Percentiles rank a stretch among this genome's conserved stretches.
phyloP scores from a whole-genome alignment of 2,888 invertebrate genomes.

The Allygus modestus region DNA sequence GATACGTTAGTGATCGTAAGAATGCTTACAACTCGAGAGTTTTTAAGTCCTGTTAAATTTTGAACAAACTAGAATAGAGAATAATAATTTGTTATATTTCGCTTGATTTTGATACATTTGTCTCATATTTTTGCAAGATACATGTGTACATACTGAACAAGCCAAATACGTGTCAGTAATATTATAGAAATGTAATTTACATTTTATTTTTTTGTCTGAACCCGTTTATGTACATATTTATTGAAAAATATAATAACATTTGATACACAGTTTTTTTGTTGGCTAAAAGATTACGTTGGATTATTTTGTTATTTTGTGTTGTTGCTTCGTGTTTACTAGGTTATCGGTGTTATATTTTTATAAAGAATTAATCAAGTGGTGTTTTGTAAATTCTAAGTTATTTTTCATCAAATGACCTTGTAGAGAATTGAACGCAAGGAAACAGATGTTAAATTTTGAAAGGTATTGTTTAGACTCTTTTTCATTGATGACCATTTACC shows the following conservation, averaged over 20 bases:
- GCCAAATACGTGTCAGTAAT: conserved; percentile 16
- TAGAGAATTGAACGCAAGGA: too few relatives aligned
- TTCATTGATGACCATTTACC: too few relatives aligned
- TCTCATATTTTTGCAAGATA: conserved; percentile 27
- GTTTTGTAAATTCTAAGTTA: neutral
- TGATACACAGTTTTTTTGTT: too few relatives aligned
- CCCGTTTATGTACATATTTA: neutral
- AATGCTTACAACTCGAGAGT: conserved; percentile 9
- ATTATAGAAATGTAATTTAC: neutral
- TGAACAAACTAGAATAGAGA: conserved; percentile 20
- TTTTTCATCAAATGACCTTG: too few relatives aligned
- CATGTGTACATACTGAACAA: conserved; percentile 11
- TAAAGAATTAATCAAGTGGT: neutral
- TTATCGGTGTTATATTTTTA: neutral
- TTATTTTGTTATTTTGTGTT: too few relatives aligned
- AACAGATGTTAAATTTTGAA: too few relatives aligned
- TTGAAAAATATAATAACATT: too few relatives aligned
- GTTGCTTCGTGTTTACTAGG: neutral
- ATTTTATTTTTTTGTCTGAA: neutral
- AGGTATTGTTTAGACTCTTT: too few relatives aligned
- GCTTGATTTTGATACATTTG: conserved; percentile 1
- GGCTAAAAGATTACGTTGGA: too few relatives aligned
- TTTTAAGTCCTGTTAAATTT: conserved; percentile 37
- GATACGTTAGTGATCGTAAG: neutral
- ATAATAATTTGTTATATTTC: conserved; percentile 4